Conservation (phyloP, 2,888 invertebrate genomes). For the Pseudanteris insignis region DNA sequence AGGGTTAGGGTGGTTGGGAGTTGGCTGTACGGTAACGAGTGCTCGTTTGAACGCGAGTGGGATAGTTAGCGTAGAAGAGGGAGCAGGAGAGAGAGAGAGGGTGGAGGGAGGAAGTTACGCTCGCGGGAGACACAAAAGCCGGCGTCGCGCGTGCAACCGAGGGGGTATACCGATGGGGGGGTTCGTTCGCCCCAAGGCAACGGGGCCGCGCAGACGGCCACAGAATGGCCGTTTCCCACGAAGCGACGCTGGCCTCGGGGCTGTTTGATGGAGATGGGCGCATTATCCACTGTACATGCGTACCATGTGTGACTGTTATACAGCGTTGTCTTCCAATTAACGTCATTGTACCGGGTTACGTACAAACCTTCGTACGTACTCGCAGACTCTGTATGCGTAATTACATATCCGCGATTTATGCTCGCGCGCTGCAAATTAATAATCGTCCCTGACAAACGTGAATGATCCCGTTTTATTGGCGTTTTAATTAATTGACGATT, state of each 20-base stretch:
- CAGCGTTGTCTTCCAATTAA: conserved; percentile 62
- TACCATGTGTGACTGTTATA: conserved; percentile 51
- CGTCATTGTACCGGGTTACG: conserved; percentile 55
- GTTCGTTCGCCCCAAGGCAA: conserved; percentile 54
- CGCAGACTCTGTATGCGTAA: too few relatives aligned
- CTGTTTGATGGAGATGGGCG: conserved; percentile 52
- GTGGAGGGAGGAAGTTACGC: too few relatives aligned
- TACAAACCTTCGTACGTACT: conserved; percentile 37
- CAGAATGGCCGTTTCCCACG: conserved; percentile 59
- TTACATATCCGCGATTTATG: too few relatives aligned
- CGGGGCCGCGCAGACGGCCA: conserved; percentile 45
- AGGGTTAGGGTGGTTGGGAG: too few relatives aligned
- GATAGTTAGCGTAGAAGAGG: too few relatives aligned
- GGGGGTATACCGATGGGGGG: conserved; percentile 21
- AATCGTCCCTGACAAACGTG: too few relatives aligned
- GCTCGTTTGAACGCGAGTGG: too few relatives aligned
- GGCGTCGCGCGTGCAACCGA: conserved; percentile 25
- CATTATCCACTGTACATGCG: conserved; percentile 42
- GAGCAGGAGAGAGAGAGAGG: too few relatives aligned
- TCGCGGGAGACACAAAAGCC: conserved; percentile 42
- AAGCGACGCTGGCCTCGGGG: conserved; percentile 52
- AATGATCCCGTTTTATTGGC: too few relatives aligned
- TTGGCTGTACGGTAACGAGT: too few relatives aligned
- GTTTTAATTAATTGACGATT: too few relatives aligned
- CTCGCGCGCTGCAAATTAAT: too few relatives aligned